These are phyloP conservation scores for Thalassaphorura encarpata DNA, from an alignment of 1,140 invertebrate genomes.

Conservation along the genomic window DNA sequence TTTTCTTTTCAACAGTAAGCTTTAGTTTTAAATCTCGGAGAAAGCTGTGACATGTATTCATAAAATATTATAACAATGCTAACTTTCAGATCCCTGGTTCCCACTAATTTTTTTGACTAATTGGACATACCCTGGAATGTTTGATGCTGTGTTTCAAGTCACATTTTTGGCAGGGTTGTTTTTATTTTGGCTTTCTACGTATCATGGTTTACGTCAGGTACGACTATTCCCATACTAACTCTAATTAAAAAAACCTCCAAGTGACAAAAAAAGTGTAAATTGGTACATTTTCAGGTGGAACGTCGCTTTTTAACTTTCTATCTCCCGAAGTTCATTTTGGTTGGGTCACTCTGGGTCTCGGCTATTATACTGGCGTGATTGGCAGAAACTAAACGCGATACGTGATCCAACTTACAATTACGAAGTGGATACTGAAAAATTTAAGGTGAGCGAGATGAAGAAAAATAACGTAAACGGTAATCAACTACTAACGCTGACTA, in stretches of 20 bases:
- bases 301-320: constrained; percentile 76
- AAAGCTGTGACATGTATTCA: no score
- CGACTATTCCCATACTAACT: constrained; percentile 11
- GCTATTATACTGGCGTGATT: constrained; percentile 72
- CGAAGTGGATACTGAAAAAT: constrained; percentile 73
- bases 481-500: constrained; percentile 47
- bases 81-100: constrained; percentile 80
- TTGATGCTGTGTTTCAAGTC: constrained; percentile 82
- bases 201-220: constrained; percentile 88
- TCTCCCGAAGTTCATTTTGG: constrained; percentile 76
- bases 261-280: constrained; percentile 1
- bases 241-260: not conserved
- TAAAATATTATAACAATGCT: no score
- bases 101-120: constrained; percentile 79
- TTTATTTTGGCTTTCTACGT: constrained; percentile 88
- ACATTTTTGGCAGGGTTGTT: constrained; percentile 77
- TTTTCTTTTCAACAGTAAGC: constrained; percentile 81
- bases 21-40: constrained; percentile 13
- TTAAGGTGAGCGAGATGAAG: constrained; percentile 59
- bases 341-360: constrained; percentile 76
- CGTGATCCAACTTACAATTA: constrained; percentile 90
- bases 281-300: constrained; percentile 58
- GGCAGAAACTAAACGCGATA: constrained; percentile 80
- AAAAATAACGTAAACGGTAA: constrained; percentile 1
- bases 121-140: constrained; percentile 79